Evolutionary conservation across 2,888 invertebrate genomes (phyloP), one percentile per base, ranked within the genome.

Genomic region (Unio delphinus): DNA sequence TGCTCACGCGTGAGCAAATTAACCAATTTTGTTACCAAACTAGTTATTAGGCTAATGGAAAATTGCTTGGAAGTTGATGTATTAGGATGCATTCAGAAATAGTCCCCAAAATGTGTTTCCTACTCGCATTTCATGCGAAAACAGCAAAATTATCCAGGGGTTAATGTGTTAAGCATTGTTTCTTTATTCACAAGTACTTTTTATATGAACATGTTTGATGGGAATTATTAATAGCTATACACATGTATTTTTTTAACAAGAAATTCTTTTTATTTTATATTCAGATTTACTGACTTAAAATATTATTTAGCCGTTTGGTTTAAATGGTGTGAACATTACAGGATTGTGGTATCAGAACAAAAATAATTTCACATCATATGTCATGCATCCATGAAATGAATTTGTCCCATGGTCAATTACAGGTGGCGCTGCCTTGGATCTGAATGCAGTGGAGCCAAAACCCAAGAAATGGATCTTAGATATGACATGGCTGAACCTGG

Each of bases 381-480:
- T 28, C 55, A 64, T 64, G 20, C 8, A 15, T 20, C 45, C 4
- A 3, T 54, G 28, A 45, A 56, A 26, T 20, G 20, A 11, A 4
- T 54, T 17, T 61, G 1, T 68, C 11, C 11, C 17, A 61, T n/a
- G 56, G 18, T 65, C 45, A 17, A 59, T 45, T 59, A 4, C 68
- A 89, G 90, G 90, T 83, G 90, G 90, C 67, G 90, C 90, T 73
- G 90, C 90, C 0, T 76, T 90, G 28, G 90, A 90, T 73, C 77
- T 90, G 73, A 90, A 90, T 77, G 87, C 89, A 61, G 90, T 90
- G 17, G 89, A 90, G 69, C 89, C 90, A 17, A 90, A 90, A 75
- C 90, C 90, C 6, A 90, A 88, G 82, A 90, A 90, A 72, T 90
- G 90, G 90, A 90, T 90, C 65, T 85, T 86, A 26, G 90, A 90